These are phyloP conservation scores for Fissipunctia ypsillon DNA, from an alignment of 2,888 invertebrate species.

Conservation along the genomic window DNA sequence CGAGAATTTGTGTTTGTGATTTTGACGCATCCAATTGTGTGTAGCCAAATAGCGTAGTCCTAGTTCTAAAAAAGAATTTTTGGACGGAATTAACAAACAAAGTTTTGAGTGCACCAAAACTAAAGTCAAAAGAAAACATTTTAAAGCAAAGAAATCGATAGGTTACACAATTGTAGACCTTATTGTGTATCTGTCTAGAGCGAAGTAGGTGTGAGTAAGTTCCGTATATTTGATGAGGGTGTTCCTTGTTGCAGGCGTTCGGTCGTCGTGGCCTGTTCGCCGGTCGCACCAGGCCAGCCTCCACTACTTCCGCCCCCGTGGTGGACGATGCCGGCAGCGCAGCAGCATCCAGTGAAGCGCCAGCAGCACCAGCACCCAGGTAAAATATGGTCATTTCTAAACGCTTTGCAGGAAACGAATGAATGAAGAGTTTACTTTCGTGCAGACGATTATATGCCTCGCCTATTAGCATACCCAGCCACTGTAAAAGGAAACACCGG, in stretches of 20 bases:
- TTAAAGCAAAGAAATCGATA: background rate
- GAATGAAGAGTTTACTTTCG: background rate
- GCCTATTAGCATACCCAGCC: background rate
- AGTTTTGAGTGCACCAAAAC: background rate
- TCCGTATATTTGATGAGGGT: slow-evolving; percentile 15
- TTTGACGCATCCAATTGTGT: background rate
- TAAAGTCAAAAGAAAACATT: background rate
- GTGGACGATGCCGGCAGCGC: slow-evolving; percentile 74
- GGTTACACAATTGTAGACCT: background rate
- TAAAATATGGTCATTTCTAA: slow-evolving; percentile 51
- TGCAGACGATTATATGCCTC: background rate
- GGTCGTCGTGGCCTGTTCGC: slow-evolving; percentile 86
- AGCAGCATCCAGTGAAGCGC: slow-evolving; percentile 78
- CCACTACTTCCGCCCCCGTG: slow-evolving; percentile 78
- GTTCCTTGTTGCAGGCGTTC: slow-evolving; percentile 79
- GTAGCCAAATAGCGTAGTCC: background rate
- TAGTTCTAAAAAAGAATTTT: background rate
- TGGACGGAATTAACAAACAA: background rate
- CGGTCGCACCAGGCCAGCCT: slow-evolving; percentile 82
- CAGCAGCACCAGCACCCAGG: slow-evolving; percentile 74
- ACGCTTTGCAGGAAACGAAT: background rate
- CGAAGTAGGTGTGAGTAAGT: background rate
- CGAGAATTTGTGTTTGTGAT: too few species aligned
- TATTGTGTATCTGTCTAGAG: background rate
- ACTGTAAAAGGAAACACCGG: background rate